Evolutionary conservation across 1,140 invertebrate species (phyloP), one percentile per base, ranked within the genome.

Genomic region (Psix sp.): DNA sequence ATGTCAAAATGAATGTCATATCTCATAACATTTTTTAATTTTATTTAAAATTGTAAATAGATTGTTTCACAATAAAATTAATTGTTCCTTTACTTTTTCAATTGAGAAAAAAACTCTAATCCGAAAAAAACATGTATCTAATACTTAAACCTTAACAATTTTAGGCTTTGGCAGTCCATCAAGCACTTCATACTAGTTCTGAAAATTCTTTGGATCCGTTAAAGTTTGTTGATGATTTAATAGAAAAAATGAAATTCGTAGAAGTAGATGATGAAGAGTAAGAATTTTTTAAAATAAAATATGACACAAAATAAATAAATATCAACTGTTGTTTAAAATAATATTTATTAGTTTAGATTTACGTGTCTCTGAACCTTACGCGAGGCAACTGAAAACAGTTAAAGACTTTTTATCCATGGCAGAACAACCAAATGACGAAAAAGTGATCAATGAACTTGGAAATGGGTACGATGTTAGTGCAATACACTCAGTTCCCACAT

Each of bases 401-500:
- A 83, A 89, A 72, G 66, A 86, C 17, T 85, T 91, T 38, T 66
- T 83, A 29, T 56, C 74, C 87, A 76, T 79, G 78, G n/a, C 84
- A 77, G 76, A 87, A 16, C 76, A 72, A 15, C 84, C 81, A 24
- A 59, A 74, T 15, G 79, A 84, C 33, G 84, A 90, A 43, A 88
- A 90, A 76, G 88, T 94, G 9, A 82, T 89, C 31, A 77, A 87
- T 16, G 72, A 82, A 39, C 80, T 94, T 26, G 93, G 93, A 5
- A 90, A 91, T 81, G 65, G 54, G 20, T 59, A 36, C 0, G 85
- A 88, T 60, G 88, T 93, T 3, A 84, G 88, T 46, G 93, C 93
- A 5, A 77, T 92, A 18, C 86, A 90, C 73, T 94, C 93, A 1
- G 93, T 95, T 4, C 93, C 93, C 5, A 93, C 93, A 31, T 93